Conservation (phyloP, 2,113 vertebrate species). For the Bungarus multicinctus region DNA sequence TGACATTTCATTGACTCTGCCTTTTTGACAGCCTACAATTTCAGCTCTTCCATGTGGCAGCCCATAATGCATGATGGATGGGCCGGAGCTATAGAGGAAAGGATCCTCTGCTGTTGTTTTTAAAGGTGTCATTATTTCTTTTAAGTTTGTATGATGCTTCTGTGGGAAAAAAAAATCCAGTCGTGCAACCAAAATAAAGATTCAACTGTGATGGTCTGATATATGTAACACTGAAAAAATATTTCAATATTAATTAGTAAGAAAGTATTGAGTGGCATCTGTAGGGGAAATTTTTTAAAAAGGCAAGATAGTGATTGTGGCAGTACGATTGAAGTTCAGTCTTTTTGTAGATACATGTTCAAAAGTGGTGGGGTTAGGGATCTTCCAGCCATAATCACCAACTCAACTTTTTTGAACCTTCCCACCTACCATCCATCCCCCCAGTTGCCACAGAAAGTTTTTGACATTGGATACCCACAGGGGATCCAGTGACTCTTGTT, state of each 20-base stretch:
- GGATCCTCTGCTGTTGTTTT: background rate
- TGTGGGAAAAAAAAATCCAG: background rate
- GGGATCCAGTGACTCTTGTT: background rate
- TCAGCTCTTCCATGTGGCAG: background rate
- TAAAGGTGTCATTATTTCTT: background rate
- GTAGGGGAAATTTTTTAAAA: background rate
- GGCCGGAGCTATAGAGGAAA: background rate
- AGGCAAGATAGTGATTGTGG: background rate
- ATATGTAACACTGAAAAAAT: background rate
- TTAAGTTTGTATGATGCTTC: background rate
- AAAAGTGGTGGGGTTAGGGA: background rate
- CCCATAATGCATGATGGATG: background rate
- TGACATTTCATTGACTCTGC: constrained; percentile 19
- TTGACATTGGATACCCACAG: background rate
- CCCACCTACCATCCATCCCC: background rate
- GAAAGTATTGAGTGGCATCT: background rate
- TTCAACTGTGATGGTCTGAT: background rate
- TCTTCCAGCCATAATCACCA: background rate
- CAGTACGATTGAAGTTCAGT: background rate
- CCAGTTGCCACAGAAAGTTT: background rate
- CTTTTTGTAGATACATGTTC: background rate
- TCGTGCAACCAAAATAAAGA: background rate
- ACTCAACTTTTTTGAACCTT: background rate
- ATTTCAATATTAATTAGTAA: background rate
- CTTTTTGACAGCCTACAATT: constrained; percentile 34